Evolutionary conservation across 2,797 vertebrate genomes (phyloP).

Genomic region (Falco rusticolus): DNA sequence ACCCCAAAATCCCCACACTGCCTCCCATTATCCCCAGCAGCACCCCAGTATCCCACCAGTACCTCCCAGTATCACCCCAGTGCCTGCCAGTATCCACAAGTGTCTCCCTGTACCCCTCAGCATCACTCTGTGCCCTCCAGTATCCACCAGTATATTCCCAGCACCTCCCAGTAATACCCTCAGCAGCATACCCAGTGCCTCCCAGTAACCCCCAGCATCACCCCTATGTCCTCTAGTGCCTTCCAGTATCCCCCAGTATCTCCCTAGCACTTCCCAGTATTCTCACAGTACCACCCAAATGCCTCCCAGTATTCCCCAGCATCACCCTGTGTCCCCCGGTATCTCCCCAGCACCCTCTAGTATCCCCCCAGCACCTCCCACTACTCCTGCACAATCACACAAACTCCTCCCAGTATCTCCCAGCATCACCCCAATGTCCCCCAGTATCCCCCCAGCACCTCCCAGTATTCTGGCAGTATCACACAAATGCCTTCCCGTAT

Average conservation of each 20-base stretch:
- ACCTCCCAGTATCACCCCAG: no score
- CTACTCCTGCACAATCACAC: background rate
- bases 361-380: background rate
- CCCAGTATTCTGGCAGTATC: no score
- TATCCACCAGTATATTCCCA: background rate
- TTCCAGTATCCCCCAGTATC: no score
- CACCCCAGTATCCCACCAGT: background rate
- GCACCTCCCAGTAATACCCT: no score
- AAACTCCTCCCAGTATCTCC: no score
- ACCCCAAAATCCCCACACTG: no score
- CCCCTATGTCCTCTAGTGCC: no score
- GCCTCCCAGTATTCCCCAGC: background rate
- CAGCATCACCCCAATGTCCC: background rate
- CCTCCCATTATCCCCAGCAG: background rate
- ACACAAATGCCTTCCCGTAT: no score
- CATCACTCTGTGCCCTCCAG: background rate
- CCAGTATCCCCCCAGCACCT: background rate
- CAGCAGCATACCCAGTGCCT: background rate
- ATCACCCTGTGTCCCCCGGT: background rate
- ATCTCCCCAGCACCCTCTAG: no score
- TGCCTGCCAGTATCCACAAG: background rate
- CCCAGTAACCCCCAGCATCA: background rate
- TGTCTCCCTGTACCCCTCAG: background rate
- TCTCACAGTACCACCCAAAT: no score
- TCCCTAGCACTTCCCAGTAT: no score